Base-by-base conservation (phyloP, 2,113 vertebrate genomes). In the Oceanodroma tethys region DNA sequence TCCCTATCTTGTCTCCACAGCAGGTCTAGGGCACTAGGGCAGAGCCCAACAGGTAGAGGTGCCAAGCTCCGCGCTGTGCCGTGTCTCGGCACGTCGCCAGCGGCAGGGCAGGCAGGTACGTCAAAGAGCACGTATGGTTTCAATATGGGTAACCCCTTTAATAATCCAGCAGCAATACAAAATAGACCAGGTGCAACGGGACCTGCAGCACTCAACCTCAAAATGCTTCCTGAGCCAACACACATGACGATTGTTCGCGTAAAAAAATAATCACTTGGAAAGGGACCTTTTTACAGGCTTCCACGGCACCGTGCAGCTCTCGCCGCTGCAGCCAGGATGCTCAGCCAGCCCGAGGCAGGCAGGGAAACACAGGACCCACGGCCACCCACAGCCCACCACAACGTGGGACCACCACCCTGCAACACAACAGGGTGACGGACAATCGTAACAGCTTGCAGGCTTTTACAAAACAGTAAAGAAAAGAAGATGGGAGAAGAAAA, bases 41-140 rank as follows among this genome's bases (percentile, higher is more conserved):
- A 78, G 50, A 67, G 50, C 48, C 29, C 88, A 76, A 6, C 7
- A 25, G 13, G 9, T 0, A 34, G n/a, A 67, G 48, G 32, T 34
- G 14, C n/a, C 47, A 40, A 11, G 7, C 38, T 23, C 50, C 62
- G 29, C 3, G 0, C 23, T 0, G 0, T 48, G 72, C 43, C 17
- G 0, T 2, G 3, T 34, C 60, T 14, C 5, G 2, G 52, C 52
- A 20, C 0, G 6, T 42, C 12, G 9, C 29, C 9, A 7, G 11
- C 3, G 2, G 50, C 60, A 27, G 20, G 32, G 48, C 30, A 42
- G 18, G 26, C 36, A 55, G 66, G 43, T 15, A 63, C 9, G 0
- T 3, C 6, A 2, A 67, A 11, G 4, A 43, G 38, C 48, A 53
- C 0, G 0, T 5, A 13, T 29, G 30, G 40, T 42, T 67, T 34